These are phyloP conservation scores for Physeter macrocephalus DNA, from an alignment of 2,113 vertebrate genomes.

Conservation along the genomic window DNA sequence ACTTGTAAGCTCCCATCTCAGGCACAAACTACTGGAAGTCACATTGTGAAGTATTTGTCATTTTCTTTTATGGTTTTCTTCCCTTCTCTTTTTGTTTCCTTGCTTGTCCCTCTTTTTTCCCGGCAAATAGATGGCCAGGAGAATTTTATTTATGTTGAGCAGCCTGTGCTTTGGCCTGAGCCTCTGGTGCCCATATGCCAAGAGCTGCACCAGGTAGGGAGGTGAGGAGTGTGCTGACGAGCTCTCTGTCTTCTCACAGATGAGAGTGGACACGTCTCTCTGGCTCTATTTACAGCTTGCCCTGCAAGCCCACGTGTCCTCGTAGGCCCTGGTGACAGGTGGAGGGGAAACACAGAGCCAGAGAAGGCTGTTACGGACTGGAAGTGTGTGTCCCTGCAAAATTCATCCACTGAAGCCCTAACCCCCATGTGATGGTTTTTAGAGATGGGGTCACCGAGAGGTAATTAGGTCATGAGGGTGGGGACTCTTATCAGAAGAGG, in stretches of 20 bases:
- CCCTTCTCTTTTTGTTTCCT: neutral
- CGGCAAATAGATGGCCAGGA: neutral
- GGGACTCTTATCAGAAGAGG: neutral
- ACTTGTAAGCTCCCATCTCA: neutral
- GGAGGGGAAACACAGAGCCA: neutral
- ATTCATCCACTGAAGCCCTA: rapidly evolving
- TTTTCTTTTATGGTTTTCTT: neutral
- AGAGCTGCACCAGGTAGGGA: neutral
- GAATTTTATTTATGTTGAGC: neutral
- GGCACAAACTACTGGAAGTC: neutral
- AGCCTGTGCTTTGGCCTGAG: neutral
- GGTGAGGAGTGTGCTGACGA: neutral
- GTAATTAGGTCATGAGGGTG: neutral
- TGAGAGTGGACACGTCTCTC: neutral
- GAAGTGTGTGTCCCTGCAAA: neutral
- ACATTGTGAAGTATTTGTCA: neutral
- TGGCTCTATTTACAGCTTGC: neutral
- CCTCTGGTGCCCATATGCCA: neutral
- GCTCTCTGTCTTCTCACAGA: neutral
- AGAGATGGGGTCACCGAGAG: neutral
- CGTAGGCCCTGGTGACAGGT: neutral
- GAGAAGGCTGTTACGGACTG: rapidly evolving
- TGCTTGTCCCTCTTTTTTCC: neutral
- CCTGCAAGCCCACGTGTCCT: neutral
- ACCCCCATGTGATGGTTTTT: neutral